These are phyloP conservation scores for Hippoglossus stenolepis DNA, from an alignment of 2,113 vertebrate genomes.

Conservation along the genomic window DNA sequence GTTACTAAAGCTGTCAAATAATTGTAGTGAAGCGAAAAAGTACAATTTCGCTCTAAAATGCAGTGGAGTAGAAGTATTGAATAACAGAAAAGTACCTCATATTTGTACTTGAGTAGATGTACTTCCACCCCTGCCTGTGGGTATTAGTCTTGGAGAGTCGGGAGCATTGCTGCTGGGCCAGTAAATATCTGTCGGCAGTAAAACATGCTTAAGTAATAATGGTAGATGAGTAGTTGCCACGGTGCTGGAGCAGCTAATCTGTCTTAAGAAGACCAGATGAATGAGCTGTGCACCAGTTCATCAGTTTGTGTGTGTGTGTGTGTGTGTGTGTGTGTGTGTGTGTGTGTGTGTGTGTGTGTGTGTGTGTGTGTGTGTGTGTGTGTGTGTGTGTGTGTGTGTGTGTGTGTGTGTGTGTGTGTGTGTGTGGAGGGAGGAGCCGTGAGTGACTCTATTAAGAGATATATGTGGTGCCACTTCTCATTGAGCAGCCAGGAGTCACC, in stretches of 20 bases:
- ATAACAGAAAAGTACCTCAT: not conserved
- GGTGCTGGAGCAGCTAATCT: slow-evolving; percentile 20
- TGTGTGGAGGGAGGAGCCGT: slow-evolving; percentile 62
- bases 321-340: slow-evolving; percentile 11
- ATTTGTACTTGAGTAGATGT: not conserved
- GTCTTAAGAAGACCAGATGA: slow-evolving; percentile 15
- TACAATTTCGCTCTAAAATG: not conserved
- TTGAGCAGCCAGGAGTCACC: slow-evolving; percentile 89
- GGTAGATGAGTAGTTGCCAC: slow-evolving; percentile 19
- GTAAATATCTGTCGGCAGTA: slow-evolving; percentile 6
- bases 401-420: slow-evolving; percentile 10
- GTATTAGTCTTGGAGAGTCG: no score
- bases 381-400: slow-evolving; percentile 11
- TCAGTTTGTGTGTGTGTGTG: slow-evolving; percentile 12
- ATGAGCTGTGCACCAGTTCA: slow-evolving; percentile 11
- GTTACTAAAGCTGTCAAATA: not conserved
- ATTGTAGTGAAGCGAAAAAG: not conserved
- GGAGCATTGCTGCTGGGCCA: not conserved
- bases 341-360: slow-evolving; percentile 10
- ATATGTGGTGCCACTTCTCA: slow-evolving; percentile 87
- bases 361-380: slow-evolving; percentile 8
- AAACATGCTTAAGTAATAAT: slow-evolving; percentile 30
- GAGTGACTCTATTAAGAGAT: slow-evolving; percentile 92
- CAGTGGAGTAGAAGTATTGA: not conserved
- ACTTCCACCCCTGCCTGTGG: not conserved